phyloP scores from a whole-genome alignment of 2,888 invertebrate genomes.

The Crioceris asparagi region DNA sequence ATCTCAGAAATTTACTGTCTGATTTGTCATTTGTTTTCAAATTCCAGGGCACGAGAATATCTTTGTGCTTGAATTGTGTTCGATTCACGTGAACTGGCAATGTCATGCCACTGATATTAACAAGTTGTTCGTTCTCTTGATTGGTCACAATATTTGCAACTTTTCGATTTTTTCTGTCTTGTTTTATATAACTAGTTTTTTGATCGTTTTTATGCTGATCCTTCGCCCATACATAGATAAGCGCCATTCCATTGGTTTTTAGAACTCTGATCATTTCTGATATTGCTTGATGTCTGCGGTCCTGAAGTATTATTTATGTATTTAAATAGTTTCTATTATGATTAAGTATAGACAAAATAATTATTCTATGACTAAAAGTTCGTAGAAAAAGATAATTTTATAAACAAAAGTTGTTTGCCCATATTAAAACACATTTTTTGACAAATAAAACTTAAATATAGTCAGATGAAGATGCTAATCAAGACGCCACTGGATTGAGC shows the following conservation, averaged over 20 bases:
- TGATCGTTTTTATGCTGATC: slow-evolving; percentile 61
- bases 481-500: too few species aligned
- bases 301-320: slow-evolving; percentile 36
- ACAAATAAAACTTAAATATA: too few species aligned
- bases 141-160: slow-evolving; percentile 26
- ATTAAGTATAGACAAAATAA: not conserved
- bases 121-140: slow-evolving; percentile 24
- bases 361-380: too few species aligned
- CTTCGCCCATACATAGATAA: slow-evolving; percentile 96
- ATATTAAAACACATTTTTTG: too few species aligned
- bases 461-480: too few species aligned
- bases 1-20: slow-evolving; percentile 60
- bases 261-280: slow-evolving; percentile 67
- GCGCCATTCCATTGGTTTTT: slow-evolving; percentile 57
- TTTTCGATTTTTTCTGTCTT: slow-evolving; percentile 43
- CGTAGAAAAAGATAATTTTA: too few species aligned
- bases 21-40: slow-evolving; percentile 43
- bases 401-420: too few species aligned
- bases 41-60: slow-evolving; percentile 95
- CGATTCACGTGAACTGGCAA: slow-evolving; percentile 84
- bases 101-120: slow-evolving; percentile 24
- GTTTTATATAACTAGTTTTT: slow-evolving; percentile 61
- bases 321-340: not conserved
- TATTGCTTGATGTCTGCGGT: slow-evolving; percentile 64
- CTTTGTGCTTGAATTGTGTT: slow-evolving; percentile 80